Percentiles rank a stretch among this genome's conserved stretches.
Evolutionary conservation across 2,113 vertebrate genomes (phyloP).

Genomic region (Lonchura striata): DNA sequence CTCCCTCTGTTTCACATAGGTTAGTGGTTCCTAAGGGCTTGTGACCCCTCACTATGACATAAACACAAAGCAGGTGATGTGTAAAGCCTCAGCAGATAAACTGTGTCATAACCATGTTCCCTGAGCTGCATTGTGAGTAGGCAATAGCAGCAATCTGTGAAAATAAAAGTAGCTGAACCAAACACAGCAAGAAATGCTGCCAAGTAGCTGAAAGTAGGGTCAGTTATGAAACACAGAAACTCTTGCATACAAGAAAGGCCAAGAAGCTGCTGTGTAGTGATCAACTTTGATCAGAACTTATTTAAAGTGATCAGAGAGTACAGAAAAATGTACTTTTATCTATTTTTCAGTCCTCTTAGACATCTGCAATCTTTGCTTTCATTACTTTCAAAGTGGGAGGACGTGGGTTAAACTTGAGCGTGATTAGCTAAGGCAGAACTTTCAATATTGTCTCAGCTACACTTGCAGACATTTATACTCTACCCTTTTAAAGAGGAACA

Average conservation of each 20-base stretch:
- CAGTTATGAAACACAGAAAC: neutral
- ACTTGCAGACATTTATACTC: neutral
- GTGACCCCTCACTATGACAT: neutral
- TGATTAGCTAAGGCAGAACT: neutral
- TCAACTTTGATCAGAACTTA: neutral
- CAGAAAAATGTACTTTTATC: neutral
- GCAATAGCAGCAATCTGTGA: neutral
- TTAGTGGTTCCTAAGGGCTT: neutral
- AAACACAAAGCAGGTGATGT: neutral
- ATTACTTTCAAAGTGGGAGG: neutral
- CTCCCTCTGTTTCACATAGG: neutral
- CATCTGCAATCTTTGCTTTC: neutral
- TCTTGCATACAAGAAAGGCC: neutral
- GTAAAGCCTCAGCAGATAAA: neutral
- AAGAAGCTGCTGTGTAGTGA: neutral
- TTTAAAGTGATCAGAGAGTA: neutral
- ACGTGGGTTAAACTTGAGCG: neutral
- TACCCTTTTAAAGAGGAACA: neutral
- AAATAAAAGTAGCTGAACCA: neutral
- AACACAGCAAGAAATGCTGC: neutral
- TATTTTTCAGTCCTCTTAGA: neutral
- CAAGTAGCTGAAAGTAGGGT: neutral
- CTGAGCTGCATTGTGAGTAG: neutral
- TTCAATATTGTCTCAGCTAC: neutral
- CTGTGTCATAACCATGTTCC: neutral